phyloP scores from a whole-genome alignment of 2,888 invertebrate species.

The Ischnus inquisitorius region DNA sequence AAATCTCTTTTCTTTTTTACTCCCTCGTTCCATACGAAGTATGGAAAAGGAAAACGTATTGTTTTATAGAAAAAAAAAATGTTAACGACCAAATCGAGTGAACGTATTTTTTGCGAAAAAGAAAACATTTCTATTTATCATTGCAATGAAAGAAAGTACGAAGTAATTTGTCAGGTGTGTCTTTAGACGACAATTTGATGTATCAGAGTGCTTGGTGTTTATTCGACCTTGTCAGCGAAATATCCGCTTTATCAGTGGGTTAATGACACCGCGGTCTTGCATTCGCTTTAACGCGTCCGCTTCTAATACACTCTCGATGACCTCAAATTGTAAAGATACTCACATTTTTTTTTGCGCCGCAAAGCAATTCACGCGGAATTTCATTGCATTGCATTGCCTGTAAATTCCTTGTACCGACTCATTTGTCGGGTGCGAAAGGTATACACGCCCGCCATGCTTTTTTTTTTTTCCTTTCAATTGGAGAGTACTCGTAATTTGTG shows the following conservation, averaged over 20 bases:
- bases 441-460: neutral
- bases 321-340: neutral
- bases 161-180: neutral
- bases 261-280: constrained; percentile 31
- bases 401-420: neutral
- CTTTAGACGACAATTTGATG: neutral
- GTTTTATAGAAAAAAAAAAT: too few relatives aligned
- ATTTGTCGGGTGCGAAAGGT: neutral
- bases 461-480: neutral
- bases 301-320: neutral
- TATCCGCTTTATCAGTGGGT: constrained; percentile 36
- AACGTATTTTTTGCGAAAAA: neutral
- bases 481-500: neutral
- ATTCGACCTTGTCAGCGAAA: constrained; percentile 42
- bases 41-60: too few relatives aligned
- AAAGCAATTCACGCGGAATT: constrained; percentile 4
- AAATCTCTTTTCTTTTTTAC: neutral
- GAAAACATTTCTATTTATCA: neutral
- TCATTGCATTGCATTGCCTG: neutral
- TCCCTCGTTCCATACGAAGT: too few relatives aligned
- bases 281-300: neutral
- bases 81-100: too few relatives aligned
- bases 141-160: neutral
- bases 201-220: neutral
- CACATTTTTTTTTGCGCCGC: constrained; percentile 13